Base-by-base conservation (phyloP, 2,797 vertebrate genomes). In the Oceanodroma leucorhoa region DNA sequence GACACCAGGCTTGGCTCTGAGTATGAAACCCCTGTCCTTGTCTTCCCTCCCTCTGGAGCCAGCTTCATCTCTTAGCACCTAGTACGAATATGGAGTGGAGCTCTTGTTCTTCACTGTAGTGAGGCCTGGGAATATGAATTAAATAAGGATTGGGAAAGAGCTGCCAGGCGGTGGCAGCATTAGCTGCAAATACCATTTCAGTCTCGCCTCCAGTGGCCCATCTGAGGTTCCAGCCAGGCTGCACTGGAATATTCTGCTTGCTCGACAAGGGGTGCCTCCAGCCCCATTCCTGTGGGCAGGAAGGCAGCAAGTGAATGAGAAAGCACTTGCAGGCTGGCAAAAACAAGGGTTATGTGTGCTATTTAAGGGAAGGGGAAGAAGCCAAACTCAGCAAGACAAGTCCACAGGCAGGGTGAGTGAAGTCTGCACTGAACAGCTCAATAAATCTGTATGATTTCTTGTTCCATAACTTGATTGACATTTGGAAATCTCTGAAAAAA, bases 141-240 rank as follows among this genome's bases (percentile, higher is more conserved):
- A n/a, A 53, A 53, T 4, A 26, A 1, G 60, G 32, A 5, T 7
- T 3, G 27, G 54, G 26, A 61, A n/a, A 36, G 38, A 69, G 46
- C 51, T 72, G 84, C 95, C 97, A 86, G 90, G 18, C 0, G 92
- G 71, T 87, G 96, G 97, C 96, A 97, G 94, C 93, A 83, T 89
- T 60, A 2, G 19, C 91, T 83, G 66, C 51, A 75, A 91, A 53
- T 14, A 19, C 3, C 29, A 43, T 40, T 62, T 38, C 50, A n/a
- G 55, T 9, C 69, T 10, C 16, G 32, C 38, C 62, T 22, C 9
- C 36, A 36, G 48, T 13, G 21, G 34, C 66, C 45, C 55, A 66
- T 26, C 67, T 34, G 22, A 69, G 55, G 32, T 32, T 66, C 51
- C 41, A 71, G 70, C 36, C 67, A 46, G n/a, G 54, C 87, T 54